Evolutionary conservation across 2,888 invertebrate genomes (phyloP).

Genomic region (Lymantria dispar): DNA sequence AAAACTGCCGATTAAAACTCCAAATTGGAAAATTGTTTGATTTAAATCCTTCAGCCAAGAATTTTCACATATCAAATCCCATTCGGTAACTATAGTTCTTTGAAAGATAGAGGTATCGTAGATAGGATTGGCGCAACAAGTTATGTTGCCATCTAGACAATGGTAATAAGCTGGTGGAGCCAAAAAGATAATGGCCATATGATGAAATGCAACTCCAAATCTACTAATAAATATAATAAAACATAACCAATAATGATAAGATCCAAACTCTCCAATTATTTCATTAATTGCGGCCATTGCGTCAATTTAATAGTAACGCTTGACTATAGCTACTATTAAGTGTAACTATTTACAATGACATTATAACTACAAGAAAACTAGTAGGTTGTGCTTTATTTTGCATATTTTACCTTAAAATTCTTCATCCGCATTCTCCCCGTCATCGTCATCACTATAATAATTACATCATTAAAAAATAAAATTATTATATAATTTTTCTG

Average conservation of each 20-base stretch:
- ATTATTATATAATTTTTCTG: too few species aligned
- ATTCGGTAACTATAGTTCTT: slow-evolving; percentile 86
- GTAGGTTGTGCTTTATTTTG: too few species aligned
- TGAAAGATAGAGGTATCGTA: slow-evolving; percentile 85
- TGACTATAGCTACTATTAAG: too few species aligned
- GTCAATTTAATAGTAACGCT: background rate
- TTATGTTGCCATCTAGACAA: slow-evolving; percentile 47
- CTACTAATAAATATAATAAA: slow-evolving; percentile 48
- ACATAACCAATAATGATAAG: slow-evolving; percentile 52
- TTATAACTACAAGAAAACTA: too few species aligned
- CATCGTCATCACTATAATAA: too few species aligned
- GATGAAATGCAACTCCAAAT: slow-evolving; percentile 57
- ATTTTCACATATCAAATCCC: slow-evolving; percentile 85
- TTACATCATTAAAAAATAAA: too few species aligned
- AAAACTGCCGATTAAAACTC: slow-evolving; percentile 87
- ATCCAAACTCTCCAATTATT: slow-evolving; percentile 25
- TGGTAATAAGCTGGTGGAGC: slow-evolving; percentile 43
- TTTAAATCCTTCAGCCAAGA: slow-evolving; percentile 83
- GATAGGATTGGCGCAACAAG: slow-evolving; percentile 79
- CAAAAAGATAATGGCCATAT: slow-evolving; percentile 60
- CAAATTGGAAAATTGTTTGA: slow-evolving; percentile 88
- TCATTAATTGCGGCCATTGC: slow-evolving; percentile 74
- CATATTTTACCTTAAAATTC: too few species aligned
- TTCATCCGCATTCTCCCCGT: too few species aligned
- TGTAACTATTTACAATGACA: too few species aligned